Percentiles rank a stretch among this genome's conserved stretches.
Evolutionary conservation across 2,888 invertebrate species (phyloP).

Genomic region (Ptychoptera contaminata): DNA sequence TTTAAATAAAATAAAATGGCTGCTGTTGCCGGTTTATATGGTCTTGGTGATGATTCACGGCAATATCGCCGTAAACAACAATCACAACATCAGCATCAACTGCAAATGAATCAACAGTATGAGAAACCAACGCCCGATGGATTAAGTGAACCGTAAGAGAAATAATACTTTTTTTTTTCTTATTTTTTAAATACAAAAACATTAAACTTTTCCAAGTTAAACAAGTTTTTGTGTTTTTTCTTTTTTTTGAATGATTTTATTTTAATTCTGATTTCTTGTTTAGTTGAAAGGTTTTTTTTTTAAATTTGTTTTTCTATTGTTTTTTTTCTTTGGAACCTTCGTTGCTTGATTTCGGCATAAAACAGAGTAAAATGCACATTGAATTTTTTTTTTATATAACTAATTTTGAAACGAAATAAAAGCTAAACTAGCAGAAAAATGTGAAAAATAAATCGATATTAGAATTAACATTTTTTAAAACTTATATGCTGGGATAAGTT

Average conservation of each 20-base stretch:
- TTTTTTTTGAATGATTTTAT: too few species aligned
- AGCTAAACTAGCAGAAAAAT: slow-evolving; percentile 1
- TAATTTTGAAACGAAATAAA: neutral
- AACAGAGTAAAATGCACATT: neutral
- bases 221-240: too few species aligned
- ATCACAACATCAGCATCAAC: slow-evolving; percentile 40
- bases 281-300: neutral
- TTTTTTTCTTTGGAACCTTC: neutral
- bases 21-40: slow-evolving; percentile 64
- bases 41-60: slow-evolving; percentile 59
- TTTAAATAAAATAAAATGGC: slow-evolving; percentile 37
- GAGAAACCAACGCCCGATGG: slow-evolving; percentile 12
- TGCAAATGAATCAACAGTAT: slow-evolving; percentile 22
- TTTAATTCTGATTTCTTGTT: too few species aligned
- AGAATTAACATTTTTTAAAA: too few species aligned
- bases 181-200: too few species aligned
- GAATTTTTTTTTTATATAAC: neutral
- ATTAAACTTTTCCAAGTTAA: too few species aligned
- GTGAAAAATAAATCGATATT: neutral
- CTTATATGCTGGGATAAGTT: too few species aligned
- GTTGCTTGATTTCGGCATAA: neutral
- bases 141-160: slow-evolving; percentile 13
- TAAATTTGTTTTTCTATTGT: neutral
- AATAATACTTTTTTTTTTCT: neutral
- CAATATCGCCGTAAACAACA: slow-evolving; percentile 29